Base-by-base conservation (phyloP, 1,140 invertebrate species). In the Drosophila tropicalis region DNA sequence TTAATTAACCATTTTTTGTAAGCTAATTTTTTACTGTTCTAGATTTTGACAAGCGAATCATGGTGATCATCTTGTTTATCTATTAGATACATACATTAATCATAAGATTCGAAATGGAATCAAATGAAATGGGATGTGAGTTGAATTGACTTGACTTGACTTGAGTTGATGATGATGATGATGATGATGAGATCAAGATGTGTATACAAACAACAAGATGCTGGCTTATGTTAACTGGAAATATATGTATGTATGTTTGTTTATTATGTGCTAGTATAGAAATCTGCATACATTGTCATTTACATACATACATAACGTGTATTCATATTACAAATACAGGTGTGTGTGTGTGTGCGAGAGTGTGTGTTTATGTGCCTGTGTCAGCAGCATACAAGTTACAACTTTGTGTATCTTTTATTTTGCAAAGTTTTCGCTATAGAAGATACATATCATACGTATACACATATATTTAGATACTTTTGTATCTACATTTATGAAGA, bases 361-460 rank as follows among this genome's bases (percentile, higher is more conserved):
- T 51, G 17, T 44, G 44, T 51, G 17, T 51, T 9, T 51, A n/a
- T 51, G 17, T 51, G 17, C 22, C 17, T 51, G 17, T 51, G 17
- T 51, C 36, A 39, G 36, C 17, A 51, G 17, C 44, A 51, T 51
- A 51, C 17, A 51, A 22, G 44, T 51, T 51, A 22, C 44, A 51
- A 51, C 17, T 51, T 22, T 51, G 44, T 51, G 17, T 51, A 51
- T 51, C 44, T 84, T 70, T 71, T 76, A 71, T 81, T 84, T 81
- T 61, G 77, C 67, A 65, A 70, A 73, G 83, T 85, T 85, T 84
- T 77, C n/a, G n/a, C 55, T 66, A 67, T 71, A 70, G 41, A 79
- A 77, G 67, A 67, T 74, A 79, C 34, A 36, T 5, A 29, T 5
- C 29, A 29, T 5, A 44, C n/a, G 17, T 44, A 15, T 15, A 15